Base-by-base conservation (phyloP, 2,888 invertebrate genomes). In the Sarcophaga subvicina region DNA sequence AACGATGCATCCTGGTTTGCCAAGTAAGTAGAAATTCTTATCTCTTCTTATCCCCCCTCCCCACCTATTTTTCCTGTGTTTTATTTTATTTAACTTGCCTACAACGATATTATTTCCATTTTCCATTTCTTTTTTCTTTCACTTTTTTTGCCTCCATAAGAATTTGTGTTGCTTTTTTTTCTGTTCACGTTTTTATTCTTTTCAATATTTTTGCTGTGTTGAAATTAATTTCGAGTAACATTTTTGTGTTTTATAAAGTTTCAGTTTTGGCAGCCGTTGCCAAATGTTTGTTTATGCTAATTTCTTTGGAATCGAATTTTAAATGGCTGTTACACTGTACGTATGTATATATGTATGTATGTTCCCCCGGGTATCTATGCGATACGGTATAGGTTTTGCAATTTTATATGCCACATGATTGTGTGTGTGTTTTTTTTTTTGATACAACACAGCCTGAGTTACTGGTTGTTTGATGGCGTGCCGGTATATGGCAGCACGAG, bases 1-100 rank as follows among this genome's bases (percentile, higher is more conserved):
- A 95, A 95, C 86, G 96, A 96, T 91, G 96, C 96, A 90, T 94
- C 95, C 89, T 95, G 95, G 90, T 97, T 97, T 94, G 94, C 95
- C 93, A 97, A 96, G 97, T 97, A 94, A 95, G 95, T 94, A 62
- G 14, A 25, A 67, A 75, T 76, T 54, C 17, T 60, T 67, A 64
- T 37, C 62, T 37, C 37, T 37, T 37, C 37, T 37, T 37, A 8
- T 37, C 37, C 37, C 8, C 37, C 2, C 8, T 0, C 8, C 0
- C 37, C 10, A 0, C 2, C 2, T 72, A 25, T 47, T 70, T 67
- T 77, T 66, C 27, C 37, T 60, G 59, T 59, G 22, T 83, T 77
- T 70, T 20, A 54, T 27, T 64, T 75, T 59, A 64, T 67, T 77
- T 22, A 37, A 62, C 66, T 72, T 76, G 47, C 70, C 63, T 82